Conservation (phyloP, 2,113 vertebrate genomes). For the Petroica traversi region DNA sequence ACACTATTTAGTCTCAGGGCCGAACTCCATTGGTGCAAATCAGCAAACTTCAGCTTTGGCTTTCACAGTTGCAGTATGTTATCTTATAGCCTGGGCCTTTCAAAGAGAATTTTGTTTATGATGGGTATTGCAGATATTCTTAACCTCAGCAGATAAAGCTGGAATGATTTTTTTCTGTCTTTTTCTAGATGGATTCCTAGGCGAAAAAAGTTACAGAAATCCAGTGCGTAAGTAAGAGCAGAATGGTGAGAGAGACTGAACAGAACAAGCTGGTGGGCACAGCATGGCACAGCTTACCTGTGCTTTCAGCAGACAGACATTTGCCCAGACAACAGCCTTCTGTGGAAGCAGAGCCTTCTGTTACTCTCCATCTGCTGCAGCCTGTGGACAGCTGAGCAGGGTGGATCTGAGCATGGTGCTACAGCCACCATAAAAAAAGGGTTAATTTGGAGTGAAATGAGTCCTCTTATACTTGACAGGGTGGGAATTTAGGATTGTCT, state of each 20-base stretch:
- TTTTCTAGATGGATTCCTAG: conserved; percentile 65
- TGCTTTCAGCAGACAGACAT: conserved; percentile 21
- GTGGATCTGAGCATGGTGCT: conserved; percentile 11
- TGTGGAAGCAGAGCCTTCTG: conserved; percentile 49
- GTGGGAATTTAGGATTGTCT: conserved; percentile 31
- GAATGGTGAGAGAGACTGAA: background rate
- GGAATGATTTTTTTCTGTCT: background rate
- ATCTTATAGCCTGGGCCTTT: background rate
- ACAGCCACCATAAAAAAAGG: conserved; percentile 5
- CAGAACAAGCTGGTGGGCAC: background rate
- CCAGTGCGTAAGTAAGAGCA: conserved; percentile 69
- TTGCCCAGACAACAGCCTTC: conserved; percentile 41
- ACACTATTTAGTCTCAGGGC: background rate
- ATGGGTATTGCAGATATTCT: background rate
- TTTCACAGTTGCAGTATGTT: background rate
- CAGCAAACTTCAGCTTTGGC: background rate
- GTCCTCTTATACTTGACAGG: conserved; percentile 17
- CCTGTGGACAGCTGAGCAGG: conserved; percentile 36
- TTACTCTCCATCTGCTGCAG: conserved; percentile 54
- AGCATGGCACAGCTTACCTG: conserved; percentile 41
- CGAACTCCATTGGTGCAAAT: background rate
- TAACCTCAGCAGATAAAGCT: background rate
- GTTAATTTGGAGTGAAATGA: conserved; percentile 26
- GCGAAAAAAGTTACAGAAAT: conserved; percentile 73
- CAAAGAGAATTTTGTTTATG: background rate